Evolutionary conservation across 2,888 invertebrate species (phyloP), one percentile per base, ranked within the genome.

Genomic region (Acronicta psi): DNA sequence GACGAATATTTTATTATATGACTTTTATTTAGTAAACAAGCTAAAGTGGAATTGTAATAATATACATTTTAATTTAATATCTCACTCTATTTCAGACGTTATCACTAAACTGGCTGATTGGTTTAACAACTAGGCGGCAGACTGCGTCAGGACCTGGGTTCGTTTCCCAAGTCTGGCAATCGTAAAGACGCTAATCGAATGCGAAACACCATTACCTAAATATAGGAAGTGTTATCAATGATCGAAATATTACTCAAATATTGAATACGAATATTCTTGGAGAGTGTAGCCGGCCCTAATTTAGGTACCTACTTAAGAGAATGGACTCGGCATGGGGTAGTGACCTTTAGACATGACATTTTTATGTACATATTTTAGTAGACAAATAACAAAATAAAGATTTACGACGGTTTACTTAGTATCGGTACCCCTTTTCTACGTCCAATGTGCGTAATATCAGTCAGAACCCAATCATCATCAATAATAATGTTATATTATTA

Each of bases 381-480:
- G n/a, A n/a, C n/a, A n/a, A n/a, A n/a, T n/a, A 23, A 43, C 46
- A 69, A 52, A 40, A 62, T 13, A 49, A 31, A 59, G 36, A 13
- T 72, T 59, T 67, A 70, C 56, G 68, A 56, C 52, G 18, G n/a
- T n/a, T 51, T 42, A 54, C 59, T 54, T 36, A 57, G 67, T n/a
- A n/a, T n/a, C n/a, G n/a, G n/a, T n/a, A n/a, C n/a, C n/a, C n/a
- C n/a, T n/a, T n/a, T n/a, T n/a, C n/a, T n/a, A n/a, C n/a, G n/a
- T n/a, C n/a, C n/a, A 23, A 23, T 1, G 23, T 23, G 1, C 23
- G 1, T 6, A 3, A 13, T 20, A 51, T 17, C 18, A 25, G 43
- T 41, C 36, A 17, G 16, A 40, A 17, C 16, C 16, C 7, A 23
- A 23, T 23, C 23, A 5, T 23, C 23, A 2, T 7, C 23, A 23